Evolutionary conservation across 2,113 vertebrate genomes (phyloP).

Genomic region (Peromyscus polionotus): DNA sequence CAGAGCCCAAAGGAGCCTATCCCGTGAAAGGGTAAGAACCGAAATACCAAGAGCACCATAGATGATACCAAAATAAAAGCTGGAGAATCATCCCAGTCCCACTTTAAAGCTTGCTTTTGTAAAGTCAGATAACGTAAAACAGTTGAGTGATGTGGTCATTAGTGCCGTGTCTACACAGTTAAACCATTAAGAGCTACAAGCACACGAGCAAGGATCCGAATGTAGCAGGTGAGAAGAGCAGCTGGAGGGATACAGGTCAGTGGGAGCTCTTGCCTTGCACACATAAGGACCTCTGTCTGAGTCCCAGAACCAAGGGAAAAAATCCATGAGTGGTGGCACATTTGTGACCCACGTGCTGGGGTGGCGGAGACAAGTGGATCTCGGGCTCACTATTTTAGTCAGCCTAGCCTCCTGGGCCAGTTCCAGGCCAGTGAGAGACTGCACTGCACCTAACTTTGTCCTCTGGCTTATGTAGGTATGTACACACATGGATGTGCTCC

Average conservation of each 20-base stretch:
- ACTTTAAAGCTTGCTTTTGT: neutral
- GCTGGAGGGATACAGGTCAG: neutral
- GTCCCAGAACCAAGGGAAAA: neutral
- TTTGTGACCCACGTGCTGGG: too few species aligned
- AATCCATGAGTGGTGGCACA: too few species aligned
- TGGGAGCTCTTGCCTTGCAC: too few species aligned
- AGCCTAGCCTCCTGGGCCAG: neutral
- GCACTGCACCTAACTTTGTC: neutral
- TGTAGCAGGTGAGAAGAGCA: neutral
- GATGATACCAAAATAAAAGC: neutral
- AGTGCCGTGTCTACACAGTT: neutral
- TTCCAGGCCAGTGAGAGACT: neutral
- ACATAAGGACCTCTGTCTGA: neutral
- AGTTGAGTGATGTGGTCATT: neutral
- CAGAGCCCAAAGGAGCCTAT: constrained; percentile 86
- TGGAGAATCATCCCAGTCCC: neutral
- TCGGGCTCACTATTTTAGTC: neutral
- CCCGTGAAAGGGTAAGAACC: constrained; percentile 86
- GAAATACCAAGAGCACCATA: too few species aligned
- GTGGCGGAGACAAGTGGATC: neutral
- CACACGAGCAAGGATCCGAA: neutral
- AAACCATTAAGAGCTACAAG: neutral
- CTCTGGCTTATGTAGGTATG: neutral
- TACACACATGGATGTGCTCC: neutral
- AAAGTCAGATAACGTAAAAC: neutral